These are phyloP conservation scores for Cerastis rubricosa DNA, from an alignment of 2,888 invertebrate genomes.

Conservation along the genomic window DNA sequence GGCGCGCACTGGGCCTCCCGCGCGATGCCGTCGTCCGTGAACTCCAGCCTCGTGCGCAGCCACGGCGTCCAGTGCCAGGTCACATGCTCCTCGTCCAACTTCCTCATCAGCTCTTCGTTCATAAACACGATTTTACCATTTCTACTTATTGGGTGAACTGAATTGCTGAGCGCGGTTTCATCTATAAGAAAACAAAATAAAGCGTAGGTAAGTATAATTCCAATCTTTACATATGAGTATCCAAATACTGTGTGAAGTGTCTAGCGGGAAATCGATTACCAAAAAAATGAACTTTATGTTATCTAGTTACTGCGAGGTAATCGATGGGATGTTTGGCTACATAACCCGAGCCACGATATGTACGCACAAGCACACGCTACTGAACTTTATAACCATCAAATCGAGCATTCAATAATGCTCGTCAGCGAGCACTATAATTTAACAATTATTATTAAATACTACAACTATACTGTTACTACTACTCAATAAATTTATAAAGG, in stretches of 20 bases:
- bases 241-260: slow-evolving; percentile 27
- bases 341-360: slow-evolving; percentile 30
- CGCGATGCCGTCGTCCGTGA: slow-evolving; percentile 74
- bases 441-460: not conserved
- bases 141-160: slow-evolving; percentile 69
- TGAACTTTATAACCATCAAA: slow-evolving; percentile 4
- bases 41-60: slow-evolving; percentile 80
- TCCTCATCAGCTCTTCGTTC: slow-evolving; percentile 77
- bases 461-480: not conserved
- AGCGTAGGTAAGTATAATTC: slow-evolving; percentile 14
- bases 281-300: slow-evolving; percentile 32
- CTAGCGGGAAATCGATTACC: slow-evolving; percentile 42
- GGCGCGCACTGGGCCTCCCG: slow-evolving; percentile 71
- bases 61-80: slow-evolving; percentile 88
- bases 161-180: slow-evolving; percentile 64
- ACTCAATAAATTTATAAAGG: not conserved
- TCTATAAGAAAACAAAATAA: slow-evolving; percentile 70
- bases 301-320: slow-evolving; percentile 29
- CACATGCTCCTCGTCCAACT: slow-evolving; percentile 76
- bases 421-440: not conserved
- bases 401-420: slow-evolving; percentile 9
- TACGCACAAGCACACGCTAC: not conserved
- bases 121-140: slow-evolving; percentile 81
- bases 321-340: slow-evolving; percentile 34
- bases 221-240: not conserved